phyloP scores from a whole-genome alignment of 2,113 vertebrate genomes.

The Lampris incognitus region DNA sequence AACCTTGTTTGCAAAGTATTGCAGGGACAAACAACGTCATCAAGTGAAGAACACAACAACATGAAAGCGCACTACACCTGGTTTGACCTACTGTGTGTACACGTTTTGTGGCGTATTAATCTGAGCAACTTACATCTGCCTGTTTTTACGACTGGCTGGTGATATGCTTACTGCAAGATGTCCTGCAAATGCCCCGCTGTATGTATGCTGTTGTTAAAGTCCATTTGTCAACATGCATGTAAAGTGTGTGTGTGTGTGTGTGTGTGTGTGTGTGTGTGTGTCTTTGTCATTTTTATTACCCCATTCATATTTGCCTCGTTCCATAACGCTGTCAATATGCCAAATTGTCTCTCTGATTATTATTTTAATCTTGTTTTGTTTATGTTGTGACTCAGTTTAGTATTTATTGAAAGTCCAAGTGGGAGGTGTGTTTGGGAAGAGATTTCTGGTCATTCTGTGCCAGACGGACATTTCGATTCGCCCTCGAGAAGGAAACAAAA shows the following conservation, averaged over 20 bases:
- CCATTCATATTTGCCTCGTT: not conserved
- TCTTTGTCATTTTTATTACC: conserved; percentile 35
- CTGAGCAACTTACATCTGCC: not conserved
- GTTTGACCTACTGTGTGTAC: conserved; percentile 9
- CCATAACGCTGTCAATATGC: conserved; percentile 20
- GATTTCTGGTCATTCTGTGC: not conserved
- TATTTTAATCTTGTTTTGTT: not conserved
- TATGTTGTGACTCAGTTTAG: conserved; percentile 26
- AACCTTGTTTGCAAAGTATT: conserved; percentile 8
- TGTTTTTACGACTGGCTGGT: conserved; percentile 29
- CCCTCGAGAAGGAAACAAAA: no score
- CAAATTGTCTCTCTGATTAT: not conserved
- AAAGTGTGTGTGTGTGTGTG: not conserved
- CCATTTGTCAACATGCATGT: not conserved
- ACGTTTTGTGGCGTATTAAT: conserved; percentile 7
- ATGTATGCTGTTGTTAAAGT: conserved; percentile 14
- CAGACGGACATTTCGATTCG: no score
- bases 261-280: not conserved
- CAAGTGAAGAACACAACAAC: conserved; percentile 5
- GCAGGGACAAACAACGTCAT: not conserved
- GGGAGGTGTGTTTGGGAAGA: conserved; percentile 25
- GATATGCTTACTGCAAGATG: conserved; percentile 4
- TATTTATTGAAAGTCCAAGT: conserved; percentile 33
- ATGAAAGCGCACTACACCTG: conserved; percentile 3
- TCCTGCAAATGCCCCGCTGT: not conserved